A percentile compares a stretch with the other conserved stretches of the same genome.
Evolutionary conservation across 1,140 invertebrate genomes (phyloP).

Genomic region (Sitobion miscanthi): DNA sequence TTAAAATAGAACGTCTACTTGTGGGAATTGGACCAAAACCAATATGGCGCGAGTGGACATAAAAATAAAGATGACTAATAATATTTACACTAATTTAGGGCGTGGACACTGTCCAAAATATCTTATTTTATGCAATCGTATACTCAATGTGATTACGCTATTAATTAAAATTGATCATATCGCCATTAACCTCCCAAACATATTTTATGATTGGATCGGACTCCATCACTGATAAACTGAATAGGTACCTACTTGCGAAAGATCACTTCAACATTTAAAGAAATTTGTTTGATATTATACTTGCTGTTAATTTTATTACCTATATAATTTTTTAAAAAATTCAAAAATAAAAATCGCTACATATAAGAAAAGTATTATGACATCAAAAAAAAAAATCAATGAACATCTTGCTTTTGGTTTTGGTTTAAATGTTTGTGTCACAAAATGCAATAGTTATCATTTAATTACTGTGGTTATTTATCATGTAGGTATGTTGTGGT

Average conservation of each 20-base stretch:
- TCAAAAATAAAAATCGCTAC: neutral
- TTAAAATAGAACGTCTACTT: slow-evolving; percentile 56
- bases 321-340: neutral
- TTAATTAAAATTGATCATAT: slow-evolving; percentile 51
- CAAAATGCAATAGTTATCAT: too few species aligned
- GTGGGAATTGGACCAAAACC: slow-evolving; percentile 53
- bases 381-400: neutral
- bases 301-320: neutral
- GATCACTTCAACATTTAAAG: neutral
- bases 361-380: neutral
- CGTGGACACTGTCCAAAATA: slow-evolving; percentile 54
- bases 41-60: slow-evolving; percentile 48
- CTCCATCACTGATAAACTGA: neutral
- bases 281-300: neutral
- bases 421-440: neutral
- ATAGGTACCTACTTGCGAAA: neutral
- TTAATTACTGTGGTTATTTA: neutral
- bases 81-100: slow-evolving; percentile 56
- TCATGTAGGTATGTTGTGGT: neutral
- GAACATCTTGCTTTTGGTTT: neutral
- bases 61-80: slow-evolving; percentile 56
- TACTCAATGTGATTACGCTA: slow-evolving; percentile 35
- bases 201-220: neutral
- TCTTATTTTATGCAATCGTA: slow-evolving; percentile 31
- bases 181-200: neutral